These are phyloP conservation scores for Protosalanx chinensis DNA, from an alignment of 2,797 vertebrate genomes.

Conservation along the genomic window DNA sequence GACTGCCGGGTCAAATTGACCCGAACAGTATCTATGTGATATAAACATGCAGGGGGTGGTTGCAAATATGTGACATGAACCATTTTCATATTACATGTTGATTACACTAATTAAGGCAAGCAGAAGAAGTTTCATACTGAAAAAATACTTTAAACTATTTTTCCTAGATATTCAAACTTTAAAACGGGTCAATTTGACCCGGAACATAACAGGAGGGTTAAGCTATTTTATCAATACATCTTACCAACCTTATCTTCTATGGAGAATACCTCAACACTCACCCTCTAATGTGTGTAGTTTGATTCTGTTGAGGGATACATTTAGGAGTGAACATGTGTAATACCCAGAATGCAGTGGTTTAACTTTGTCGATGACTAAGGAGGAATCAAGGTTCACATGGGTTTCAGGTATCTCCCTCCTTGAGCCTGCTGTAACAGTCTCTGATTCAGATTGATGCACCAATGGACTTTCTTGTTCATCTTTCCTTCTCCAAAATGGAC, in stretches of 20 bases:
- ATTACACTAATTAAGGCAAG: no score
- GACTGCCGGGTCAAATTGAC: no score
- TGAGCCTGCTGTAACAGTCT: neutral
- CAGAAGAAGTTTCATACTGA: no score
- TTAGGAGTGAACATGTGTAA: conserved; percentile 44
- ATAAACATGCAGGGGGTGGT: no score
- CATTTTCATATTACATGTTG: no score
- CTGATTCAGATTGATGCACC: neutral
- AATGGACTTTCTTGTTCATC: conserved; percentile 1
- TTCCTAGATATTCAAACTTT: no score
- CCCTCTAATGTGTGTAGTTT: conserved; percentile 54
- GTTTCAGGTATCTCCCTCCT: neutral
- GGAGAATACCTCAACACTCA: conserved; percentile 26
- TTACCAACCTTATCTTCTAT: neutral
- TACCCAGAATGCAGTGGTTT: conserved; percentile 43
- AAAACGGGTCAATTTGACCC: no score
- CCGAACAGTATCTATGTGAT: no score
- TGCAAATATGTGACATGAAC: no score
- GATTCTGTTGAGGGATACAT: conserved; percentile 28
- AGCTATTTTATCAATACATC: neutral
- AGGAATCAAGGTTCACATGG: conserved; percentile 25
- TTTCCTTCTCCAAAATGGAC: conserved; percentile 17
- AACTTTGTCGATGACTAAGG: conserved; percentile 44
- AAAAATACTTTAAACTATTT: no score
- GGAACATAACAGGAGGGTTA: no score